phyloP scores from a whole-genome alignment of 2,113 vertebrate species.

The Sciurus niger region DNA sequence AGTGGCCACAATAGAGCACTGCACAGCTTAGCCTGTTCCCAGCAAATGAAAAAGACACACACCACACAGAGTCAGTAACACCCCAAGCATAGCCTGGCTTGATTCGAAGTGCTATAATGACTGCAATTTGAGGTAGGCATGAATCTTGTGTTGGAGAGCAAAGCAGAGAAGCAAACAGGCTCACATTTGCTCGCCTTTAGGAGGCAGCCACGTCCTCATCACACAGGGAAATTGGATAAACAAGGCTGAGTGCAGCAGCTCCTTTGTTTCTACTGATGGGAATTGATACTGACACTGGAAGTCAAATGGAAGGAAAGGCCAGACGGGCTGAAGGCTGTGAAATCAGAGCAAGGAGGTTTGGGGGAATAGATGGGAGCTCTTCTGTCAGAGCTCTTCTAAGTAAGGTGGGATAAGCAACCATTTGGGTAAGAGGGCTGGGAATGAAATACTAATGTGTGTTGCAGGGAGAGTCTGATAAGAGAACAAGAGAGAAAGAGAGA shows the following conservation, averaged over 20 bases:
- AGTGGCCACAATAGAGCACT: neutral
- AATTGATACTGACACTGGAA: slow-evolving; percentile 77
- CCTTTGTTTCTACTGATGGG: slow-evolving; percentile 83
- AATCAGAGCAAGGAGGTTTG: slow-evolving; percentile 26
- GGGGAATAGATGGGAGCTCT: neutral
- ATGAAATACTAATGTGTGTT: neutral
- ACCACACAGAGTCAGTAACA: neutral
- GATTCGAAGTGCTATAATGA: slow-evolving; percentile 52
- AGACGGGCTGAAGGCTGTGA: neutral
- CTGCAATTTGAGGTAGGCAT: slow-evolving; percentile 46
- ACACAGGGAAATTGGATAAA: slow-evolving; percentile 71
- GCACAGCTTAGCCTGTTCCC: neutral
- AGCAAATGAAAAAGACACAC: slow-evolving; percentile 45
- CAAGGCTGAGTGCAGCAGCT: slow-evolving; percentile 70
- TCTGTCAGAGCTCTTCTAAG: neutral
- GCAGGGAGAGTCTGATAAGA: neutral
- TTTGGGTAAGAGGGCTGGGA: neutral
- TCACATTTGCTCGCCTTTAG: slow-evolving; percentile 49
- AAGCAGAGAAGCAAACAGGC: neutral
- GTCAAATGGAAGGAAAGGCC: slow-evolving; percentile 62
- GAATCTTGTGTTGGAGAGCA: slow-evolving; percentile 6
- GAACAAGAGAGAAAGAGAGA: neutral
- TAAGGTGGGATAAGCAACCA: neutral
- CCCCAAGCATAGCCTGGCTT: neutral
- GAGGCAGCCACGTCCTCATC: slow-evolving; percentile 57